These are phyloP conservation scores for Hypothenemus hampei DNA, from an alignment of 1,140 invertebrate species.

Conservation along the genomic window DNA sequence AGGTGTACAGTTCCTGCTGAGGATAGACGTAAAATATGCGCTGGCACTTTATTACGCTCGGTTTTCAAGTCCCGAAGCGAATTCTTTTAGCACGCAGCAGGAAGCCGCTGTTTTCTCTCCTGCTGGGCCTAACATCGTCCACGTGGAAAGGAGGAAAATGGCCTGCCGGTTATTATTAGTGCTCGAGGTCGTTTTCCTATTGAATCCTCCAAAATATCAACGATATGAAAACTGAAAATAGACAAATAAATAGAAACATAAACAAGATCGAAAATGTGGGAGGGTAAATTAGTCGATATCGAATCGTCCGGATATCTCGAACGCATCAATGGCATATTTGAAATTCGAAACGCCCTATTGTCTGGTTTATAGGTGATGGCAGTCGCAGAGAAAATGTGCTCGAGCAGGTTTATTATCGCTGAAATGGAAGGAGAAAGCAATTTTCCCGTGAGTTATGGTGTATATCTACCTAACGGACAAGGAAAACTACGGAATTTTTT, in stretches of 20 bases:
- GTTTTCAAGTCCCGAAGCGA: conserved; percentile 42
- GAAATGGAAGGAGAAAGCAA: conserved; percentile 45
- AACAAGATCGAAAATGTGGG: too few species aligned
- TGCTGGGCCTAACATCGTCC: conserved; percentile 26
- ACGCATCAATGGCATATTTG: conserved; percentile 23
- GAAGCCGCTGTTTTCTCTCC: conserved; percentile 30
- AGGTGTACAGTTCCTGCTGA: conserved; percentile 39
- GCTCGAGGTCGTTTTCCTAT: conserved; percentile 14
- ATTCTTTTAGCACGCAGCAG: conserved; percentile 38
- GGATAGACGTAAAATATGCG: conserved; percentile 40
- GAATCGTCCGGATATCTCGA: conserved; percentile 16
- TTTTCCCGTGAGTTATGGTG: conserved; percentile 43
- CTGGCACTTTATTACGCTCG: conserved; percentile 44
- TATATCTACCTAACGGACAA: conserved; percentile 44
- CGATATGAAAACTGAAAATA: not conserved
- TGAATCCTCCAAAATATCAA: not conserved
- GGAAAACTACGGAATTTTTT: conserved; percentile 43
- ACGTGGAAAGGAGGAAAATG: conserved; percentile 29
- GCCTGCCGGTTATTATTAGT: not conserved
- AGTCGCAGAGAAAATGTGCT: conserved; percentile 40
- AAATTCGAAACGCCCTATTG: conserved; percentile 31
- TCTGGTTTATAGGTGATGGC: conserved; percentile 41
- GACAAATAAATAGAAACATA: not conserved
- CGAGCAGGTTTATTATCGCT: conserved; percentile 42
- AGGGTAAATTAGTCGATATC: conserved; percentile 19